Base-by-base conservation (phyloP, 2,888 invertebrate species). In the Ophion costatus region DNA sequence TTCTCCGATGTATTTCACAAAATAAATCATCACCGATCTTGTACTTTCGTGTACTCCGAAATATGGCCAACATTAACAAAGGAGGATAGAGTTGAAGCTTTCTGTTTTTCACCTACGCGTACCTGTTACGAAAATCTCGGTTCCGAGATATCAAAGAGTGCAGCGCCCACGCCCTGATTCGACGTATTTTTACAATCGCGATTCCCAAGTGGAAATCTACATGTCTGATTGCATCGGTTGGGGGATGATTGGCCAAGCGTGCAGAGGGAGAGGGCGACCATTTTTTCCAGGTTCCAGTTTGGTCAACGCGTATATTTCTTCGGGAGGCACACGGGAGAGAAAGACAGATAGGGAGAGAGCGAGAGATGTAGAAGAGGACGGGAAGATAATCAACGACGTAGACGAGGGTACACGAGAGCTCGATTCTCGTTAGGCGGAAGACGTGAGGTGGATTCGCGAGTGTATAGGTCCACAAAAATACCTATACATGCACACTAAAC, bases 361-460 rank as follows among this genome's bases (percentile, higher is more conserved):
- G 75, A 61, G 73, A 75, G 78, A 51, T 20, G n/a, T 24, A 67
- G 77, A 78, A 75, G 74, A 82, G 70, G 75, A 79, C 75, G n/a
- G 71, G 24, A 76, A 82, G 76, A 82, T 80, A 76, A 80, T 80
- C 71, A 77, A 80, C 80, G 82, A 69, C 71, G 66, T 61, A 38
- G 82, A 85, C 76, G 79, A 82, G 82, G 71, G 76, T 79, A 76
- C 75, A 80, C 79, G 75, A 71, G 66, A 73, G 71, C 84, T 76
- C 82, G 79, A 82, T 85, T 82, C 80, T 85, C 76, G 82, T 80
- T 80, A 77, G 75, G 61, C 77, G 78, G 80, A 77, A 74, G 78
- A 84, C 78, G 82, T 67, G 79, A 79, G 84, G 79, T 79, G 82
- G 80, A 73, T 85, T 82, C 79, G 57, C 80, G 67, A 76, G 85